These are phyloP conservation scores for Tylochromis polylepis DNA, from an alignment of 2,113 vertebrate species.

Conservation along the genomic window DNA sequence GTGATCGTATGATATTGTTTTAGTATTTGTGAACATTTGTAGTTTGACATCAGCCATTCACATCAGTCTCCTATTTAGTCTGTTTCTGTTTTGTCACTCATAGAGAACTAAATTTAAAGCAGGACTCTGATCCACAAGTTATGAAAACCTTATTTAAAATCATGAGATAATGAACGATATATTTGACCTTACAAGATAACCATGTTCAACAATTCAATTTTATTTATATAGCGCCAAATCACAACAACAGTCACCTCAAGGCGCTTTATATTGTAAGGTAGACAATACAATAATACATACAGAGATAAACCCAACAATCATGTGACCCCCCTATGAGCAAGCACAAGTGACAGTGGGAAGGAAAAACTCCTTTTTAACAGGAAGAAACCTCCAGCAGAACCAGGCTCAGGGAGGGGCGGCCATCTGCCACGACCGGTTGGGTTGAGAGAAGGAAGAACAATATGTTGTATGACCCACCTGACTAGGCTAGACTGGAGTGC, in stretches of 20 bases:
- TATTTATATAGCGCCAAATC: not conserved
- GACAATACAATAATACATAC: not conserved
- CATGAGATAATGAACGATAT: not conserved
- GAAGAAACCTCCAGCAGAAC: not conserved
- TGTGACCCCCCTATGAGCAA: not conserved
- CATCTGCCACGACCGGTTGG: not conserved
- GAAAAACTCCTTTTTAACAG: not conserved
- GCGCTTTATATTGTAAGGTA: not conserved
- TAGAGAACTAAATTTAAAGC: not conserved
- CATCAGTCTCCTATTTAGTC: not conserved
- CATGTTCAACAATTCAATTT: not conserved
- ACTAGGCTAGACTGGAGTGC: not conserved
- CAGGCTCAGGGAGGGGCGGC: not conserved
- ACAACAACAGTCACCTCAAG: not conserved
- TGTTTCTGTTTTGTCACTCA: not conserved
- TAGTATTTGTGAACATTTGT: not conserved
- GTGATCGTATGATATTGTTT: slow-evolving; percentile 20
- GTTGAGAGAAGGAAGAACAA: not conserved
- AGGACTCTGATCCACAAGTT: not conserved
- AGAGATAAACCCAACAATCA: not conserved
- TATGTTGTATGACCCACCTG: not conserved
- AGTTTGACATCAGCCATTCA: not conserved
- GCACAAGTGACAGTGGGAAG: not conserved
- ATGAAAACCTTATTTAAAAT: not conserved
- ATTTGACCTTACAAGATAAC: not conserved